Evolutionary conservation across 2,113 vertebrate genomes (phyloP).

Genomic region (Paralichthys olivaceus): DNA sequence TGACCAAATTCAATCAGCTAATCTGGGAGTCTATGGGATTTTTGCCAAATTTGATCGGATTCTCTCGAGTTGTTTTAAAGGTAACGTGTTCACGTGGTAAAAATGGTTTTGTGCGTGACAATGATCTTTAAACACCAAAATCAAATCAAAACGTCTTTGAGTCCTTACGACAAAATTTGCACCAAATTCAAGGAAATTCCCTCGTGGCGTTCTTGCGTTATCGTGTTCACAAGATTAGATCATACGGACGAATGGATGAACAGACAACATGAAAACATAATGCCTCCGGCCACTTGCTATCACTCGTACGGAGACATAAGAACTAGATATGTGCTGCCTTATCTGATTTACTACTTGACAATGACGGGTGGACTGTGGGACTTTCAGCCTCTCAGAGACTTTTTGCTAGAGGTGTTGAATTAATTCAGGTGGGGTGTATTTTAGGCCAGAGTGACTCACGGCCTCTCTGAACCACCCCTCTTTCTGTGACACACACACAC

Average conservation of each 20-base stretch:
- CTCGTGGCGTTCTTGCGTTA: not conserved
- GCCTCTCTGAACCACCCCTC: no score
- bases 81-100: no score
- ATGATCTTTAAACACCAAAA: no score
- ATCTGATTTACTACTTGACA: slow-evolving; percentile 20
- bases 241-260: not conserved
- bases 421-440: slow-evolving; percentile 4
- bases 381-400: slow-evolving; percentile 16
- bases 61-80: no score
- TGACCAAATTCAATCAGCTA: no score
- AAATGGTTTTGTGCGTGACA: no score
- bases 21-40: no score
- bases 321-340: not conserved
- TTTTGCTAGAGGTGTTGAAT: slow-evolving; percentile 1
- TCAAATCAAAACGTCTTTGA: no score
- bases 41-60: no score
- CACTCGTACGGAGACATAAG: not conserved
- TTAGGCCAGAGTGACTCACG: not conserved
- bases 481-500: no score
- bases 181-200: no score
- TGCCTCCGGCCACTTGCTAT: not conserved
- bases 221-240: not conserved
- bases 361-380: slow-evolving; percentile 7
- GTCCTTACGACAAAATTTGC: not conserved
- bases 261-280: not conserved